Percentiles rank a stretch among this genome's conserved stretches.
These are phyloP conservation scores for Crenuchus spilurus DNA, from an alignment of 2,797 vertebrate genomes.

Conservation along the genomic window DNA sequence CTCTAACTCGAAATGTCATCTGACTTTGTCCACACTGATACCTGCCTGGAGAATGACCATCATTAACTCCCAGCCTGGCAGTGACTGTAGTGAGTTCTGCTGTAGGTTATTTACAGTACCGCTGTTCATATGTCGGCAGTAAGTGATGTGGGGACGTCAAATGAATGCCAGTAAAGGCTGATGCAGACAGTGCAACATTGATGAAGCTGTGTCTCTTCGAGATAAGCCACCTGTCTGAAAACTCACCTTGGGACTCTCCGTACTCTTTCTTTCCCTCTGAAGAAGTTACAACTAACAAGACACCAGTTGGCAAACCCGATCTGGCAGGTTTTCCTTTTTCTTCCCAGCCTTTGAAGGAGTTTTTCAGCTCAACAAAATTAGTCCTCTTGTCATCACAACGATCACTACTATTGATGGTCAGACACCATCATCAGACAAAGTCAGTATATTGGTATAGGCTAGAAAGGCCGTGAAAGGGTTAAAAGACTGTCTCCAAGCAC, in stretches of 20 bases:
- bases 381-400: conserved; percentile 45
- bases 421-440: too few species aligned
- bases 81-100: background rate
- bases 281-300: conserved; percentile 31
- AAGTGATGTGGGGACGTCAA: background rate
- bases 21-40: too few species aligned
- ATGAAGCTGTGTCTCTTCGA: background rate
- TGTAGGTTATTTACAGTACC: background rate
- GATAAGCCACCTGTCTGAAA: background rate
- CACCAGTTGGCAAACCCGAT: conserved; percentile 41
- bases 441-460: conserved; percentile 37
- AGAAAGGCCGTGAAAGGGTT: conserved; percentile 17
- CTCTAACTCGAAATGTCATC: too few species aligned
- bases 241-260: conserved; percentile 2
- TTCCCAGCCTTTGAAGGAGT: conserved; percentile 22
- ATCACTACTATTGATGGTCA: too few species aligned
- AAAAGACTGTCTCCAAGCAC: background rate
- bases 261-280: conserved; percentile 1
- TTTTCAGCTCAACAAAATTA: conserved; percentile 55
- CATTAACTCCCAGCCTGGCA: too few species aligned
- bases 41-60: too few species aligned
- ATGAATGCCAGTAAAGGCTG: background rate
- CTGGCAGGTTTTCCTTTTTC: conserved; percentile 33
- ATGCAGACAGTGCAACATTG: background rate
- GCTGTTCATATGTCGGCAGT: background rate